Evolutionary conservation across 2,888 invertebrate species (phyloP).

Genomic region (Campopleginae sp.): DNA sequence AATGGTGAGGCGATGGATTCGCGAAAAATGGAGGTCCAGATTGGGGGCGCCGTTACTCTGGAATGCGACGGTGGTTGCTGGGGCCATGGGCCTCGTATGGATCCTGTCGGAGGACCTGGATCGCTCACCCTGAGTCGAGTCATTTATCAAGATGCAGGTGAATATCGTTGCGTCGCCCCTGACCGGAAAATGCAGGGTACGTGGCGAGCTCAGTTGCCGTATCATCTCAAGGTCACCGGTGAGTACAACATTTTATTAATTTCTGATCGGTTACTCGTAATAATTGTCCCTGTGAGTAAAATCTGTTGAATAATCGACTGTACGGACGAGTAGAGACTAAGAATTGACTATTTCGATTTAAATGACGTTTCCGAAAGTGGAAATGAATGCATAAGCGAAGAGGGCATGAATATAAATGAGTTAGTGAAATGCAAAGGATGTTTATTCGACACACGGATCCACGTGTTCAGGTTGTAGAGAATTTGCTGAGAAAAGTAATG

Average conservation of each 20-base stretch:
- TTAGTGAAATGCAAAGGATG: background rate
- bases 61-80: slow-evolving; percentile 88
- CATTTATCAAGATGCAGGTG: slow-evolving; percentile 91
- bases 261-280: background rate
- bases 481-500: background rate
- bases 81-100: slow-evolving; percentile 84
- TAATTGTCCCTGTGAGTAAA: background rate
- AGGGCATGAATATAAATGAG: background rate
- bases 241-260: slow-evolving; percentile 70
- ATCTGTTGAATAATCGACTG: background rate
- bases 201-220: slow-evolving; percentile 82
- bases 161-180: slow-evolving; percentile 89
- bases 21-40: slow-evolving; percentile 92
- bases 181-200: slow-evolving; percentile 85
- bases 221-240: slow-evolving; percentile 85
- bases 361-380: background rate
- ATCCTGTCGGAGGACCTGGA: slow-evolving; percentile 86
- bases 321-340: background rate
- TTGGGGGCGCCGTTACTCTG: slow-evolving; percentile 94
- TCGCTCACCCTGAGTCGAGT: slow-evolving; percentile 89
- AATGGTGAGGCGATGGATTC: slow-evolving; percentile 83
- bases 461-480: slow-evolving; percentile 9
- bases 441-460: background rate
- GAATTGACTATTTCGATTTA: background rate
- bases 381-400: background rate